These are phyloP conservation scores for Paralichthys olivaceus DNA, from an alignment of 2,113 vertebrate genomes.

Conservation along the genomic window DNA sequence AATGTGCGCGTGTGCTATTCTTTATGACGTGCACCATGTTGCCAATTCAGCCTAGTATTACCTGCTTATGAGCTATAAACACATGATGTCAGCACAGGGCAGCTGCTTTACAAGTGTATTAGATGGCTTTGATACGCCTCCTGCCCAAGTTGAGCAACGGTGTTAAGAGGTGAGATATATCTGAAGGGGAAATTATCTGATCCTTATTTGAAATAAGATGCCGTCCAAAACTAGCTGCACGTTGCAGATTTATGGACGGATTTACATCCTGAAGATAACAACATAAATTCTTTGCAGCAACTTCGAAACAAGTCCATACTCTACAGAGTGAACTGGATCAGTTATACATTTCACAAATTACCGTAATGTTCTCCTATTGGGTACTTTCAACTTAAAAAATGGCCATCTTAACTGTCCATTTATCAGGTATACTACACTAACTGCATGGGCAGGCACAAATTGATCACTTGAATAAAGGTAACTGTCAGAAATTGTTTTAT, in stretches of 20 bases:
- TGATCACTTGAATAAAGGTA: slow-evolving; percentile 32
- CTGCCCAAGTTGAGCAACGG: slow-evolving; percentile 12
- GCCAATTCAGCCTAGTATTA: slow-evolving; percentile 38
- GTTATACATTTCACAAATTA: slow-evolving; percentile 15
- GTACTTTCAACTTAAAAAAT: slow-evolving; percentile 2
- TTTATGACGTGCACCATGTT: slow-evolving; percentile 27
- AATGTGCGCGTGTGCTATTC: slow-evolving; percentile 27
- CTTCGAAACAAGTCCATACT: slow-evolving; percentile 36
- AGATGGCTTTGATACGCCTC: slow-evolving; percentile 31
- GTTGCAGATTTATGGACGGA: slow-evolving; percentile 66
- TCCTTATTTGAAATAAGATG: slow-evolving; percentile 53
- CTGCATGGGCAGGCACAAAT: slow-evolving; percentile 1
- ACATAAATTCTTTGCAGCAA: slow-evolving; percentile 57
- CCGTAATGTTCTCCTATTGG: background rate
- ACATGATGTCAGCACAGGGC: slow-evolving; percentile 36
- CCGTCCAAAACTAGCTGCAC: slow-evolving; percentile 39
- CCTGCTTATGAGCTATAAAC: slow-evolving; percentile 49
- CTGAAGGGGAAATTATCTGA: slow-evolving; percentile 34
- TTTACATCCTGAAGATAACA: slow-evolving; percentile 64
- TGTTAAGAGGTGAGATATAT: slow-evolving; percentile 31
- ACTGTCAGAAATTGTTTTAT: slow-evolving; percentile 8
- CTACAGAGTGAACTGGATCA: slow-evolving; percentile 9
- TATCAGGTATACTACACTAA: slow-evolving; percentile 14
- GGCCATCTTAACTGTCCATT: slow-evolving; percentile 1
- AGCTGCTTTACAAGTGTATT: slow-evolving; percentile 41